These are phyloP conservation scores for Pomacea canaliculata DNA, from an alignment of 2,888 invertebrate genomes.

Conservation along the genomic window DNA sequence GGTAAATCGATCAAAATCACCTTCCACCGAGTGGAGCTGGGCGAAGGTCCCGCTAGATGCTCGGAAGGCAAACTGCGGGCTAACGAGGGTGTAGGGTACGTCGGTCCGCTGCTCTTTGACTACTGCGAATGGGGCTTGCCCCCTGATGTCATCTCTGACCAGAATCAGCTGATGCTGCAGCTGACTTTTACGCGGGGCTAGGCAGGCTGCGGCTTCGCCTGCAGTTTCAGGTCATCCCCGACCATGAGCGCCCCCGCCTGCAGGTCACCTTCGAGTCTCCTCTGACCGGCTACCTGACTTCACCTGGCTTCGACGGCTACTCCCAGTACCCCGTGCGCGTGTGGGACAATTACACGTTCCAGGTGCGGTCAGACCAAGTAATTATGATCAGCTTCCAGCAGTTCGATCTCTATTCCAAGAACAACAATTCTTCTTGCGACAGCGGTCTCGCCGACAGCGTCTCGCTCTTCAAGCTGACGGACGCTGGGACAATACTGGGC, in stretches of 20 bases:
- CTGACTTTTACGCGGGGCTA: constrained; percentile 20
- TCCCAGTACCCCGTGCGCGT: constrained; percentile 22
- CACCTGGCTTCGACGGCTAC: constrained; percentile 17
- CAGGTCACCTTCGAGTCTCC: constrained; percentile 8
- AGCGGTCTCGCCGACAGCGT: constrained; percentile 17
- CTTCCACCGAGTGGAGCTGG: constrained; percentile 8
- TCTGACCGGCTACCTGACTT: constrained; percentile 13
- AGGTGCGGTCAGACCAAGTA: constrained; percentile 11
- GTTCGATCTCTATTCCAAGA: constrained; percentile 20
- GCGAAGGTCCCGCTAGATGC: constrained; percentile 7
- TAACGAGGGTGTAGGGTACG: constrained; percentile 8
- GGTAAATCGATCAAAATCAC: constrained; percentile 21
- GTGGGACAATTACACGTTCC: constrained; percentile 22
- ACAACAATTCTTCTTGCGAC: constrained; percentile 19
- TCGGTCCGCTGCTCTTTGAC: constrained; percentile 15
- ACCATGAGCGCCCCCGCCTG: constrained; percentile 13
- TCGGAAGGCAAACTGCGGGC: constrained; percentile 15
- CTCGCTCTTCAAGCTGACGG: constrained; percentile 10
- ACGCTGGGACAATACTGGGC: not conserved
- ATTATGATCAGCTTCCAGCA: constrained; percentile 29
- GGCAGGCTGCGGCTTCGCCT: constrained; percentile 3
- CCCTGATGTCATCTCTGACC: constrained; percentile 25
- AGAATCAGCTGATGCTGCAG: constrained; percentile 18
- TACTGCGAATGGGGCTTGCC: constrained; percentile 25
- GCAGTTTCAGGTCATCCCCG: constrained; percentile 15